phyloP scores from a whole-genome alignment of 2,113 vertebrate species.

The Spizaetus ornatus region DNA sequence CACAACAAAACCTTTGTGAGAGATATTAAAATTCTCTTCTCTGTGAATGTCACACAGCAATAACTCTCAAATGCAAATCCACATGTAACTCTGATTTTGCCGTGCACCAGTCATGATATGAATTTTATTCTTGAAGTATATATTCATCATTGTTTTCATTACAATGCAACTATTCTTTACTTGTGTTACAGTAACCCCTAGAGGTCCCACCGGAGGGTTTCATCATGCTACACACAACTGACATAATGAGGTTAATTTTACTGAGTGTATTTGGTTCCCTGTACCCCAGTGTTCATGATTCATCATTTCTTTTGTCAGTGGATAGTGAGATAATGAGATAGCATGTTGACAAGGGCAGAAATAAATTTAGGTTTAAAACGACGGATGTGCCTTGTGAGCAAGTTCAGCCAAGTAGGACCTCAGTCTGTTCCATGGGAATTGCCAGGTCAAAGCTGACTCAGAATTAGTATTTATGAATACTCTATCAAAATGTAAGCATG shows the following conservation, averaged over 20 bases:
- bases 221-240: neutral
- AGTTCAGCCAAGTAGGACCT: conserved; percentile 28
- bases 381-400: neutral
- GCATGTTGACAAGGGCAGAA: conserved; percentile 39
- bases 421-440: conserved; percentile 6
- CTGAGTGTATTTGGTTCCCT: neutral
- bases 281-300: conserved; percentile 2
- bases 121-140: neutral
- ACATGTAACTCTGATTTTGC: neutral
- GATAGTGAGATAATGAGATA: conserved; percentile 54
- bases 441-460: conserved; percentile 59
- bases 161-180: neutral
- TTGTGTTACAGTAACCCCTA: neutral
- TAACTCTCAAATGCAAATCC: neutral
- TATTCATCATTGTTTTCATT: neutral
- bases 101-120: no score
- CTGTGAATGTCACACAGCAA: neutral
- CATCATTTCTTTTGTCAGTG: conserved; percentile 52
- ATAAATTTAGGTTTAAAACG: neutral
- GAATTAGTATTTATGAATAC: conserved; percentile 21
- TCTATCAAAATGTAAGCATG: neutral
- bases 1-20: neutral
- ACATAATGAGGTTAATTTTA: conserved; percentile 46
- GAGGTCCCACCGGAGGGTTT: neutral
- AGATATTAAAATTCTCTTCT: neutral